Evolutionary conservation across 2,797 vertebrate species (phyloP), one percentile per base, ranked within the genome.

Genomic region (Spatula versicolor): DNA sequence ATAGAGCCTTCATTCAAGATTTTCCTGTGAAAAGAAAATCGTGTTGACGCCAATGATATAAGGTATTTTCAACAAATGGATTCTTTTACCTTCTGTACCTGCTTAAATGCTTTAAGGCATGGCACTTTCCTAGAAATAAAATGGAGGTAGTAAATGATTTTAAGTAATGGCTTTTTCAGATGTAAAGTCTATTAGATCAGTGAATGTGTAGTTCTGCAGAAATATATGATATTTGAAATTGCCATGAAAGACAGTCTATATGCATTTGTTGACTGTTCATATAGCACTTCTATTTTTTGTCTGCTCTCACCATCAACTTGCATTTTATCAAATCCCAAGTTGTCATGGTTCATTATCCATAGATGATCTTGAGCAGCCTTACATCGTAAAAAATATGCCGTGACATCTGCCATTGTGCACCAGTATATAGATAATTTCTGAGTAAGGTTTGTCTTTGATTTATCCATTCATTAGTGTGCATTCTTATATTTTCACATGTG

Each of bases 331-430:
- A 82, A 96, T 96, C 86, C 95, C 89, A 83, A 92, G 76, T 92
- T 97, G 96, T 97, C 96, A 97, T 95, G 97, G 95, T 96, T 98
- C 96, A 94, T 98, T 98, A 98, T 97, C 94, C 96, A 90, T 95
- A 96, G 97, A 97, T 97, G 96, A 97, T 97, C 95, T 96, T 97
- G 97, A 97, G 95, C 96, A 97, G 94, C 80, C 96, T 97, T 96
- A 97, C 96, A 92, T 98, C 94, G 75, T 93, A 92, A 95, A 97
- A 97, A 98, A 98, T 98, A 98, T 98, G 97, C 81, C 95, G 28
- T 81, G 87, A 90, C 97, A 97, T 97, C 97, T 98, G 97, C 95
- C 95, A 91, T 96, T 89, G 97, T 93, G 95, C 66, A 84, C 81
- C 93, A 90, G 56, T 94, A 33, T 93, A 91, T 85, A 95, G 87